Percentiles rank a stretch among this genome's conserved stretches.
These are phyloP conservation scores for Rostratula benghalensis DNA, from an alignment of 2,113 vertebrate genomes.

Conservation along the genomic window DNA sequence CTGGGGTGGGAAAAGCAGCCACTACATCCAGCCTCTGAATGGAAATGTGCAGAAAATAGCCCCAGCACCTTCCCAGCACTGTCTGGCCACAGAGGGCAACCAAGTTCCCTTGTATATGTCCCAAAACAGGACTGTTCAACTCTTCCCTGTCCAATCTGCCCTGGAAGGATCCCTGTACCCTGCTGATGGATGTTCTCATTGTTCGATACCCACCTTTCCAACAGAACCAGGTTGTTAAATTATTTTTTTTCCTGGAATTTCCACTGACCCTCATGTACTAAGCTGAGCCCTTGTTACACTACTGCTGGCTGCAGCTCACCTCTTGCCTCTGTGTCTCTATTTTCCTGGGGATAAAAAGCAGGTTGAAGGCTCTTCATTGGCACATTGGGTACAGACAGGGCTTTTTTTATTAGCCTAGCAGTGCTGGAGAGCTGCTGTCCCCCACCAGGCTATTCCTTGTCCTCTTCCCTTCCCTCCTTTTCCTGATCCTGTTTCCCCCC, in stretches of 20 bases:
- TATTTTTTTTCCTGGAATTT: not conserved
- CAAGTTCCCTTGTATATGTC: not conserved
- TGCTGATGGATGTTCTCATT: not conserved
- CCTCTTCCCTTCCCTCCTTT: not conserved
- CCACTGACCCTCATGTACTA: not conserved
- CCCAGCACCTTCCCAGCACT: not conserved
- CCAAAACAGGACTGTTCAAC: not conserved
- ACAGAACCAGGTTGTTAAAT: not conserved
- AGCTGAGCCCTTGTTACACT: not conserved
- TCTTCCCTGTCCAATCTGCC: not conserved
- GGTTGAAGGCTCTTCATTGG: not conserved
- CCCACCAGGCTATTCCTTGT: not conserved
- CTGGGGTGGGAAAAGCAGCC: not conserved
- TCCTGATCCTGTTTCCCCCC: not conserved
- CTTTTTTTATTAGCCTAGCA: not conserved
- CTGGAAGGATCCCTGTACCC: not conserved
- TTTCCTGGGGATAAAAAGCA: not conserved
- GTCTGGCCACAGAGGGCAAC: not conserved
- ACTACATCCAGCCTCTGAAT: not conserved
- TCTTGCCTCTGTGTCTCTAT: not conserved
- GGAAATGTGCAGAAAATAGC: not conserved
- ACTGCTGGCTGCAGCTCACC: not conserved
- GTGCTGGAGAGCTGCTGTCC: not conserved
- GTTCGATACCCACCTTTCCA: not conserved
- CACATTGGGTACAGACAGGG: not conserved